Conservation (phyloP, 2,113 vertebrate species). For the Larimichthys polyactis region DNA sequence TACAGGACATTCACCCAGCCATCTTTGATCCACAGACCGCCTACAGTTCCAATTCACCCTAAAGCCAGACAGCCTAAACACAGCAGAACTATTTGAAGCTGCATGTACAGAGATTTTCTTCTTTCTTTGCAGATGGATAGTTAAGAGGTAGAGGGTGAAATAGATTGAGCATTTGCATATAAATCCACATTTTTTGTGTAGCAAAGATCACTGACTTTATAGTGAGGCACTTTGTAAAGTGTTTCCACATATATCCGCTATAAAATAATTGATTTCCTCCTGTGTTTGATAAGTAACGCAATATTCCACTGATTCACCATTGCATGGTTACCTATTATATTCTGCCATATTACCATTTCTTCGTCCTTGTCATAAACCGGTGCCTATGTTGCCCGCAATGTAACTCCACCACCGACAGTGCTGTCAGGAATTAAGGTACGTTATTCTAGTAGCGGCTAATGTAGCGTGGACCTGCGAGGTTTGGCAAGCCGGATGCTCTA, state of each 20-base stretch:
- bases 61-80: slow-evolving; percentile 1
- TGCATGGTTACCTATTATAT: not conserved
- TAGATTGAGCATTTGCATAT: not conserved
- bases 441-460: no score
- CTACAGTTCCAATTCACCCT: slow-evolving; percentile 11
- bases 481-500: no score
- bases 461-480: no score
- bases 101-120: not conserved
- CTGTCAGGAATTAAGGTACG: no score
- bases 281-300: not conserved
- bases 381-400: no score
- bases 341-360: no score
- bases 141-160: not conserved
- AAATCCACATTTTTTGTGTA: not conserved
- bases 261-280: not conserved
- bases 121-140: not conserved
- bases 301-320: not conserved
- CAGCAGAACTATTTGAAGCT: not conserved
- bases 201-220: no score
- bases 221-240: not conserved
- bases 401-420: no score
- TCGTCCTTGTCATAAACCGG: no score
- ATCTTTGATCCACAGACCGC: slow-evolving; percentile 45
- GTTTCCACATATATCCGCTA: not conserved
- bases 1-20: not conserved